Evolutionary conservation across 2,113 vertebrate species (phyloP).

Genomic region (Gymnorhina tibicen): DNA sequence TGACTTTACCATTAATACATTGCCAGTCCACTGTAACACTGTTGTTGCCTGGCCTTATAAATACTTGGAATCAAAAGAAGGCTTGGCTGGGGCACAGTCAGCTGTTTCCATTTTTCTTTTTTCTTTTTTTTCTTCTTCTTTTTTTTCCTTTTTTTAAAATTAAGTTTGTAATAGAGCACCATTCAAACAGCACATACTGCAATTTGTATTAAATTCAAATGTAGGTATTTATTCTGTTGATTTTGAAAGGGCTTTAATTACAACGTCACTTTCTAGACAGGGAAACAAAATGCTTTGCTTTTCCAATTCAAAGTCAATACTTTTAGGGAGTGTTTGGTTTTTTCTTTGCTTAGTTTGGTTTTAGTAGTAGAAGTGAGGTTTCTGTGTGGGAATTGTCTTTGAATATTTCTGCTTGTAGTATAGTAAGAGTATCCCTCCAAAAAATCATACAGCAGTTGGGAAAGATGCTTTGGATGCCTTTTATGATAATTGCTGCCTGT

Average conservation of each 20-base stretch:
- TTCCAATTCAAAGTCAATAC: background rate
- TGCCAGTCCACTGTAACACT: background rate
- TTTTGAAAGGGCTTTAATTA: background rate
- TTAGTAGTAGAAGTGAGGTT: background rate
- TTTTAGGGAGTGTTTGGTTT: background rate
- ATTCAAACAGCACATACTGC: constrained; percentile 42
- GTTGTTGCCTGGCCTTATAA: constrained; percentile 12
- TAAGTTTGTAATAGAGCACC: background rate
- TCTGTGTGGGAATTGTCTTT: background rate
- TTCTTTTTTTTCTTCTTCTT: no score
- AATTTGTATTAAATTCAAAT: background rate
- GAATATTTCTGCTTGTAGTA: background rate
- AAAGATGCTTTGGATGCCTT: background rate
- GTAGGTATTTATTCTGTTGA: background rate
- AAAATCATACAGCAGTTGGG: background rate
- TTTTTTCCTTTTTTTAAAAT: background rate
- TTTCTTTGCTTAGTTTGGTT: background rate
- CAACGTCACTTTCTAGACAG: background rate
- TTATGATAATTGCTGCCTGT: background rate
- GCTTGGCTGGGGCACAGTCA: constrained; percentile 14
- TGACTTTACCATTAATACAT: background rate
- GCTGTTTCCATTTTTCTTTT: background rate
- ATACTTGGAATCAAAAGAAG: background rate
- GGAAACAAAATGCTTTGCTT: background rate
- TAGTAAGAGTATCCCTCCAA: background rate